Conservation (phyloP, 2,113 vertebrate species). For the Dolichotis patagonum region DNA sequence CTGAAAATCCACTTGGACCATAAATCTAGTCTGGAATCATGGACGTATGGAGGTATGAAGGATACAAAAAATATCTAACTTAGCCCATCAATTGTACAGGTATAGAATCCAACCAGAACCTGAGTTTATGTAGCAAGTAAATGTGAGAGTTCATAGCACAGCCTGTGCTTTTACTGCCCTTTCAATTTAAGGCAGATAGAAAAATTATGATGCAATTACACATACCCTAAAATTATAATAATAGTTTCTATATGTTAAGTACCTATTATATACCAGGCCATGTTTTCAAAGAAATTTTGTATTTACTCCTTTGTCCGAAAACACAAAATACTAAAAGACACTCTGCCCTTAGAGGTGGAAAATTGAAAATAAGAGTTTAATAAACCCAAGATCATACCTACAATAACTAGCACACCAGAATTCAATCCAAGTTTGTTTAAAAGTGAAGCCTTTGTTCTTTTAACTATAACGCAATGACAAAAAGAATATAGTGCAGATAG, state of each 20-base stretch:
- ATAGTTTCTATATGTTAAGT: background rate
- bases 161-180: background rate
- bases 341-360: background rate
- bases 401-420: background rate
- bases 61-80: background rate
- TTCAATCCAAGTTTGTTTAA: background rate
- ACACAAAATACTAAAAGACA: background rate
- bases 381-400: background rate
- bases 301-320: background rate
- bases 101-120: background rate
- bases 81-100: background rate
- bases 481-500: background rate
- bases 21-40: background rate
- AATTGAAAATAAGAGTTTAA: background rate
- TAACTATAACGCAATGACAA: background rate
- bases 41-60: background rate
- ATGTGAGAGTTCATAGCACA: background rate
- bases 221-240: background rate
- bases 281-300: background rate
- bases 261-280: background rate
- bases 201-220: background rate
- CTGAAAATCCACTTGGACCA: background rate
- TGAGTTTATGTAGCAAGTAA: background rate
- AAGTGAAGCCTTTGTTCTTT: background rate
- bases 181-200: background rate